Conservation (phyloP, 2,113 vertebrate species). For the Balaeniceps rex region DNA sequence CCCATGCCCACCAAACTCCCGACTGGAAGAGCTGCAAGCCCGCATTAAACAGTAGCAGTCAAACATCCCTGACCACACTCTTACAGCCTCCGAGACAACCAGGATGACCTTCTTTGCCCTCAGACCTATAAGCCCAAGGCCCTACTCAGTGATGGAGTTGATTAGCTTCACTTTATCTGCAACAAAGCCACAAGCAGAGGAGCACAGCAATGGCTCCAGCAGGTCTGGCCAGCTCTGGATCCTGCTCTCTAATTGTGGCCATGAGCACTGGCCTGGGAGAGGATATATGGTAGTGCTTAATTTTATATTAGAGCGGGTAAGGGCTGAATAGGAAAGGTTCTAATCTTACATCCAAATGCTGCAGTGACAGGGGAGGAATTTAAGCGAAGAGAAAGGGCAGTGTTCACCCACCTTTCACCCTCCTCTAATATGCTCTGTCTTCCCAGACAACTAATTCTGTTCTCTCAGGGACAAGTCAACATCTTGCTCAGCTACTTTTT, state of each 20-base stretch:
- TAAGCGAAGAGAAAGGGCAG: not conserved
- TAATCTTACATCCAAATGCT: not conserved
- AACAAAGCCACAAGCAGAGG: not conserved
- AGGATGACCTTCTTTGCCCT: not conserved
- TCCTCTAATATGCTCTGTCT: not conserved
- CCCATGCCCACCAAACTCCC: not conserved
- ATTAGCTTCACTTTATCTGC: not conserved
- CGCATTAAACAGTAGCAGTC: not conserved
- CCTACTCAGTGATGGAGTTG: not conserved
- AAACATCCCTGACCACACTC: not conserved
- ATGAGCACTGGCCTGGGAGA: not conserved
- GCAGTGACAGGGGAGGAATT: not conserved
- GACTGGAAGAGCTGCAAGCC: not conserved
- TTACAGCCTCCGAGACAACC: not conserved
- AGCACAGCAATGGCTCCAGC: not conserved
- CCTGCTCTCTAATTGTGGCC: not conserved
- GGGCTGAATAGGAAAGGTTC: not conserved
- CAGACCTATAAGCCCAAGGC: not conserved
- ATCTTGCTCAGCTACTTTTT: slow-evolving; percentile 19
- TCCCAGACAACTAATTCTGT: slow-evolving; percentile 11
- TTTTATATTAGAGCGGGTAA: not conserved
- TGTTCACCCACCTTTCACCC: not conserved
- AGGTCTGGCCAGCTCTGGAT: not conserved
- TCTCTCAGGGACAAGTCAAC: slow-evolving; percentile 3
- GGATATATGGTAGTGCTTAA: not conserved